Evolutionary conservation across 2,113 vertebrate species (phyloP).

Genomic region (Glaucomys volans): DNA sequence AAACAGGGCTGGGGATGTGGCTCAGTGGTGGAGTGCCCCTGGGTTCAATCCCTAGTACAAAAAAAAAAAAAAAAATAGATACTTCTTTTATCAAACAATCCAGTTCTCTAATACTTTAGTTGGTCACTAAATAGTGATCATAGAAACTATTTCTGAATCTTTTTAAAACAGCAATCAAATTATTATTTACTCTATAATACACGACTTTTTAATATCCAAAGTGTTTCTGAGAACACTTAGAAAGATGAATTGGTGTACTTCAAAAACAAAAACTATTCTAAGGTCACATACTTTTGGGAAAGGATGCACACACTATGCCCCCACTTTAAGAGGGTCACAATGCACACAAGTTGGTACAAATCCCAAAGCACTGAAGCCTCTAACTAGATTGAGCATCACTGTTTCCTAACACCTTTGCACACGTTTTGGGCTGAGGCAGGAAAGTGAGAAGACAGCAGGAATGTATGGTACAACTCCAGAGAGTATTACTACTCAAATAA

Average conservation of each 20-base stretch:
- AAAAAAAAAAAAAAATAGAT: no score
- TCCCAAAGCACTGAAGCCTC: not conserved
- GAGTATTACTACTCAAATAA: not conserved
- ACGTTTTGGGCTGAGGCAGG: not conserved
- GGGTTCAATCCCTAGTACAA: no score
- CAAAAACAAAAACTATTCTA: not conserved
- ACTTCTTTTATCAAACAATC: no score
- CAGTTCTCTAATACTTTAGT: not conserved
- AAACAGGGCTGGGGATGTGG: no score
- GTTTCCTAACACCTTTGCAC: not conserved
- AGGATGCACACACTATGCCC: not conserved
- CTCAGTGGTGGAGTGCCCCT: no score
- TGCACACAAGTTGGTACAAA: not conserved
- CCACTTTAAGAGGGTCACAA: not conserved
- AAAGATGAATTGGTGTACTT: not conserved
- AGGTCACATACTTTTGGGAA: not conserved
- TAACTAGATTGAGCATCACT: not conserved
- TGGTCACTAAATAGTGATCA: conserved; percentile 12
- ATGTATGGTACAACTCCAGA: not conserved
- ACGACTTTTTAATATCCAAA: not conserved
- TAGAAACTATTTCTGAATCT: conserved; percentile 2
- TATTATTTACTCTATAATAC: not conserved
- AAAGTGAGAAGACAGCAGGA: not conserved
- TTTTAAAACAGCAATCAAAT: conserved; percentile 23
- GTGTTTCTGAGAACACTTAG: not conserved